phyloP scores from a whole-genome alignment of 23 tunicate species.

The Clavelina lepadiformis region DNA sequence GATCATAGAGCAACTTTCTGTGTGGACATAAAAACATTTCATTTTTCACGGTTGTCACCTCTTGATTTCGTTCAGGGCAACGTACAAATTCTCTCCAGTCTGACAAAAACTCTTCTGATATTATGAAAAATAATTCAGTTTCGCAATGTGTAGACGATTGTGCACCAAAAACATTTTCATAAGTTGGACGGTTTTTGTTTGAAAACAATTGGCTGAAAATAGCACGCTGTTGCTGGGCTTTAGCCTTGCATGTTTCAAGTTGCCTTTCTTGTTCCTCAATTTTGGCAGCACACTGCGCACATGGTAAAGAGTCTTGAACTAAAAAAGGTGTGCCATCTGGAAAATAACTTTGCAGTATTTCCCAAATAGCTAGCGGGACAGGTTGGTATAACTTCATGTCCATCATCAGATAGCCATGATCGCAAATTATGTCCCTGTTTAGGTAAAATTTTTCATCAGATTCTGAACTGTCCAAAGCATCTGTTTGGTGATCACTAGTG shows the following conservation, averaged over 20 bases:
- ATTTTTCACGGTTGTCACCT: constrained; percentile 30
- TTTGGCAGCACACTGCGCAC: constrained; percentile 23
- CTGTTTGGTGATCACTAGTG: neutral
- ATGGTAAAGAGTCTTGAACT: constrained; percentile 8
- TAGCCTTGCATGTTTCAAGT: constrained; percentile 3
- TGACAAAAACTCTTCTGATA: constrained; percentile 24
- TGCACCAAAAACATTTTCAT: neutral
- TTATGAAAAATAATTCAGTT: constrained; percentile 8
- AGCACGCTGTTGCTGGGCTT: constrained; percentile 43
- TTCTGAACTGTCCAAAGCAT: constrained; percentile 2
- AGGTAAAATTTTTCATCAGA: constrained; percentile 34
- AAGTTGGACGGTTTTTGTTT: constrained; percentile 50
- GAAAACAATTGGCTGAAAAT: constrained; percentile 35
- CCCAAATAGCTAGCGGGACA: constrained; percentile 51
- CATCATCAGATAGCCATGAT: constrained; percentile 35
- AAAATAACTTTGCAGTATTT: constrained; percentile 44
- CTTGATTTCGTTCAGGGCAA: constrained; percentile 36
- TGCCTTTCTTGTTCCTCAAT: constrained; percentile 11
- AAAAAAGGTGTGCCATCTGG: constrained; percentile 29
- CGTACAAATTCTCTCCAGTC: constrained; percentile 62
- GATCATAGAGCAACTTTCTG: constrained; percentile 53
- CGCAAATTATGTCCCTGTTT: constrained; percentile 58
- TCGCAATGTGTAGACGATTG: neutral
- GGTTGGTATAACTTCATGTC: constrained; percentile 9
- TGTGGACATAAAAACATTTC: constrained; percentile 50